Conservation (phyloP, 2,113 vertebrate genomes). For the Hystrix cristata region DNA sequence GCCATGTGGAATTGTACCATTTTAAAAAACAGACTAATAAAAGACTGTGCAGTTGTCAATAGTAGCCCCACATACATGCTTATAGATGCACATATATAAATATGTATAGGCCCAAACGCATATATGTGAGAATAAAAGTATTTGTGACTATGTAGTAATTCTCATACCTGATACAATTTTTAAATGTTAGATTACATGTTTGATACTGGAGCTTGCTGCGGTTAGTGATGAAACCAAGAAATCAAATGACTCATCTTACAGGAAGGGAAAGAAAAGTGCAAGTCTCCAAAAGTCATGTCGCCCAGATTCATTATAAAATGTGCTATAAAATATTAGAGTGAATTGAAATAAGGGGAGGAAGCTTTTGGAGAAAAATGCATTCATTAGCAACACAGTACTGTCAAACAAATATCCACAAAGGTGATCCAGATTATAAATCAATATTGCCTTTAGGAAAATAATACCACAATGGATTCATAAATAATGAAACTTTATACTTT, state of each 20-base stretch:
- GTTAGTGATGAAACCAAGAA: neutral
- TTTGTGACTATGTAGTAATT: neutral
- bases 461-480: neutral
- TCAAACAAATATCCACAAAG: neutral
- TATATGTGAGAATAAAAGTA: neutral
- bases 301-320: conserved; percentile 12
- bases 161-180: neutral
- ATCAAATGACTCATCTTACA: neutral
- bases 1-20: neutral
- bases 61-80: neutral
- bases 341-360: neutral
- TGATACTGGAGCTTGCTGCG: neutral
- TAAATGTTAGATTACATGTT: neutral
- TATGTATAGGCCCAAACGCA: too few relatives aligned
- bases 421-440: neutral
- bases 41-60: neutral
- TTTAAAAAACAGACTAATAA: neutral
- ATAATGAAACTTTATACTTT: conserved; percentile 29
- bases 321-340: neutral
- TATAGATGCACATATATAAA: neutral
- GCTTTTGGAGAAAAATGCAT: neutral
- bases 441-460: neutral
- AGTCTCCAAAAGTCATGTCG: neutral
- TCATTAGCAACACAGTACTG: neutral
- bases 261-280: neutral